A percentile compares a stretch with the other conserved stretches of the same genome.
phyloP scores from a whole-genome alignment of 1,140 invertebrate species.

The Drosophila suzukii region DNA sequence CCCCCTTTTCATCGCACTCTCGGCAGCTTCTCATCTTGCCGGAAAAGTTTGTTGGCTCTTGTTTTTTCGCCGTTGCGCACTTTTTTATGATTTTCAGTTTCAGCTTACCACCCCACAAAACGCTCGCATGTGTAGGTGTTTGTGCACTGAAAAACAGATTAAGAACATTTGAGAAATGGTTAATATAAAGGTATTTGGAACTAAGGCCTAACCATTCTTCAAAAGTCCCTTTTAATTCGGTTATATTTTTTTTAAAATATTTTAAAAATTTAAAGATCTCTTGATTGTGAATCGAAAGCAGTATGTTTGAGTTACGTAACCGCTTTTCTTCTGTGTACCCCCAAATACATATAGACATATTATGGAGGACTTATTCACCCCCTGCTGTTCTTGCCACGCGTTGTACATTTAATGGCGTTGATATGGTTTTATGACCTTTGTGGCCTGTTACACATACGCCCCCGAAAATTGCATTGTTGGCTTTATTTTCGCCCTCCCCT shows the following conservation, averaged over 20 bases:
- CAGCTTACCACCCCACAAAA: conserved; percentile 28
- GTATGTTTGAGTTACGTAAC: not conserved
- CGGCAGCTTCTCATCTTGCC: conserved; percentile 48
- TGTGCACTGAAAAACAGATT: conserved; percentile 5
- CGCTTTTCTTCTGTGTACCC: conserved; percentile 8
- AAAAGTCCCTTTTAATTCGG: too few relatives aligned
- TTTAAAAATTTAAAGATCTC: not conserved
- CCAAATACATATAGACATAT: conserved; percentile 25
- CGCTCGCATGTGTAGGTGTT: conserved; percentile 34
- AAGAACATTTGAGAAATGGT: not conserved
- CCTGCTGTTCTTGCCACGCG: conserved; percentile 51
- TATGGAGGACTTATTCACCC: conserved; percentile 20
- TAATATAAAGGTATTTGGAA: too few relatives aligned
- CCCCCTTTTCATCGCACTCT: conserved; percentile 41
- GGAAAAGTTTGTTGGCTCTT: conserved; percentile 40
- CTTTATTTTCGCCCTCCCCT: conserved; percentile 43
- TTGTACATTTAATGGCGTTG: conserved; percentile 83
- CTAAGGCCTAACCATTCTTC: too few relatives aligned
- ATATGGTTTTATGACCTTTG: conserved; percentile 83
- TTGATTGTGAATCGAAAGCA: not conserved
- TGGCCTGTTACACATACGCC: conserved; percentile 81
- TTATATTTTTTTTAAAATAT: not conserved
- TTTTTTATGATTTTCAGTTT: conserved; percentile 74
- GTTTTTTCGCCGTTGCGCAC: conserved; percentile 66
- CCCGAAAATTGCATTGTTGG: conserved; percentile 81